phyloP scores from a whole-genome alignment of 1,140 invertebrate species.

The Drosophila albomicans region DNA sequence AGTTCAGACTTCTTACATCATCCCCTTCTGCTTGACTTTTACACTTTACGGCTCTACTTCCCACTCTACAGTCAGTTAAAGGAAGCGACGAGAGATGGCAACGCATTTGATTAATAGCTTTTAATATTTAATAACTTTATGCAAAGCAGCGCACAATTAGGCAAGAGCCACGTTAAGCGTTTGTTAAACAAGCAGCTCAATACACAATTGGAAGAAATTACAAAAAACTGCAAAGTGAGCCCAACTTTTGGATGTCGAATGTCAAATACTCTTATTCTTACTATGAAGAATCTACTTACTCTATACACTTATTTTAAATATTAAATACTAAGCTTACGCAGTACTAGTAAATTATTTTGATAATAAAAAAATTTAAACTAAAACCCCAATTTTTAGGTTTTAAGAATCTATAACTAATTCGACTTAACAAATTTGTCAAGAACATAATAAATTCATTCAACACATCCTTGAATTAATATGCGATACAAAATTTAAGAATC shows the following conservation, averaged over 20 bases:
- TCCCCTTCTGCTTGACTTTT: not conserved
- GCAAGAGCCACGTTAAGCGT: not conserved
- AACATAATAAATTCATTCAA: too few species aligned
- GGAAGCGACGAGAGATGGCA: slow-evolving; percentile 2
- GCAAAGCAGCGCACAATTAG: slow-evolving; percentile 24
- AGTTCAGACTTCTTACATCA: not conserved
- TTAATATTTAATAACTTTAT: slow-evolving; percentile 62
- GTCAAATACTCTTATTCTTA: not conserved
- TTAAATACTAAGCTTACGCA: too few species aligned
- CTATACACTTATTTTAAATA: too few species aligned
- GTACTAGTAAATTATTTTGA: too few species aligned
- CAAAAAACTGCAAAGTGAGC: not conserved
- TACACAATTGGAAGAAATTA: not conserved
- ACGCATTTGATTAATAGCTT: slow-evolving; percentile 61
- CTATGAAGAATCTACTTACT: too few species aligned
- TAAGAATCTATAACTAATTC: too few species aligned
- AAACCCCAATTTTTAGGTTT: too few species aligned
- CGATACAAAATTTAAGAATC: too few species aligned
- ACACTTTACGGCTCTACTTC: not conserved
- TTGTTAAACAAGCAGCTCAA: slow-evolving; percentile 6
- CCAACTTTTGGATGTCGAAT: not conserved
- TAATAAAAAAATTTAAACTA: too few species aligned
- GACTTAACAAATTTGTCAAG: too few species aligned
- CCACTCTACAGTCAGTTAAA: not conserved
- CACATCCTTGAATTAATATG: too few species aligned